These are phyloP conservation scores for Chascanopsetta lugubris DNA, from an alignment of 2,113 vertebrate genomes.

Conservation along the genomic window DNA sequence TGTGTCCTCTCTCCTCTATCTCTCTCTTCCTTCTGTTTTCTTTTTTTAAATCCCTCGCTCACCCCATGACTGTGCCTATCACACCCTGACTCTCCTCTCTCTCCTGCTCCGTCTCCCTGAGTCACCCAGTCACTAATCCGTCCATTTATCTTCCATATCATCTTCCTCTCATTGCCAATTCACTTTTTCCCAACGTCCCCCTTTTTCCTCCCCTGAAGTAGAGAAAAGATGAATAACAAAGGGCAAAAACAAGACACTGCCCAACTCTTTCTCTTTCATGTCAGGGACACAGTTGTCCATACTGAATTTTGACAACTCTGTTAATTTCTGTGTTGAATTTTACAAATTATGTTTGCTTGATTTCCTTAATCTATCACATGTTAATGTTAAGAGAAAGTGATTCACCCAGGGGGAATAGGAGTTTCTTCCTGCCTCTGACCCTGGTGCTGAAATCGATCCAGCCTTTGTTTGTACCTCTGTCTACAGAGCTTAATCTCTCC, in stretches of 20 bases:
- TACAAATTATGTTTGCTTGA: too few species aligned
- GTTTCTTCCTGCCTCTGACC: too few species aligned
- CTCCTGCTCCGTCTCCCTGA: constrained; percentile 9
- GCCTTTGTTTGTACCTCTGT: too few species aligned
- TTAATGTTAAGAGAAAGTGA: neutral
- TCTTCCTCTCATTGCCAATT: constrained; percentile 38
- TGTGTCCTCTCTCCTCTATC: constrained; percentile 67
- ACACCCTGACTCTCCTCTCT: constrained; percentile 25
- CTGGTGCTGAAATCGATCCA: too few species aligned
- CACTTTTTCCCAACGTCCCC: neutral
- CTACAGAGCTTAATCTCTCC: too few species aligned
- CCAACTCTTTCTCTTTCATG: neutral
- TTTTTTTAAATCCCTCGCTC: constrained; percentile 59
- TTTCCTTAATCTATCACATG: too few species aligned
- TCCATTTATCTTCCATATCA: constrained; percentile 42
- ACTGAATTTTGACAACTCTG: too few species aligned
- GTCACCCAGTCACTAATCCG: constrained; percentile 45
- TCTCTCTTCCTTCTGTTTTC: constrained; percentile 33
- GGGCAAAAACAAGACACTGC: constrained; percentile 9
- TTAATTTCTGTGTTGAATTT: too few species aligned
- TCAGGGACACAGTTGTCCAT: too few species aligned
- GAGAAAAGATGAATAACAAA: constrained; percentile 39
- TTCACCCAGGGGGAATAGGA: too few species aligned
- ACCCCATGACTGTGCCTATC: constrained; percentile 47
- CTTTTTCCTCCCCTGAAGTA: constrained; percentile 13